Evolutionary conservation across 2,797 vertebrate genomes (phyloP).

Genomic region (Micromesistius poutassou): DNA sequence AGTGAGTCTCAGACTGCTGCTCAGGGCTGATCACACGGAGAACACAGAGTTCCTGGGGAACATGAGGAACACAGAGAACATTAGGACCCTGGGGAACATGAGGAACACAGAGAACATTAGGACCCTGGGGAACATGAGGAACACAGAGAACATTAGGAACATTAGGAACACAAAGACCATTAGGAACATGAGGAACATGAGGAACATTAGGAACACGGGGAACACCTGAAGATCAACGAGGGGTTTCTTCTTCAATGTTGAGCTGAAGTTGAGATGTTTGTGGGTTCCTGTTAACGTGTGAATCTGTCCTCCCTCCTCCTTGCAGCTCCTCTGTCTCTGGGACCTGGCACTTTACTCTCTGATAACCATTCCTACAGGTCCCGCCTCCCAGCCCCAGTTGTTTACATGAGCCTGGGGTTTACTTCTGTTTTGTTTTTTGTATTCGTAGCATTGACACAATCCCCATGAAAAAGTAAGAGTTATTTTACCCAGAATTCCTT

Average conservation of each 20-base stretch:
- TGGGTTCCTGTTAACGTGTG: neutral
- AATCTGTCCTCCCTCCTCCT: constrained; percentile 40
- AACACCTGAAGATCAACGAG: too few species aligned
- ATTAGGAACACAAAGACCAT: too few species aligned
- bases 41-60: neutral
- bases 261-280: neutral
- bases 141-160: too few species aligned
- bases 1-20: constrained; percentile 75
- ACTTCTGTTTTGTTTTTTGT: constrained; percentile 57
- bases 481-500: constrained; percentile 52
- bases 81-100: too few species aligned
- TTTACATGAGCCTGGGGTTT: constrained; percentile 33
- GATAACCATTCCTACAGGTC: constrained; percentile 93
- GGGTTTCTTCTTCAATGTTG: neutral
- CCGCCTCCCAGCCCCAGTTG: constrained; percentile 60
- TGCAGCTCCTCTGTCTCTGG: constrained; percentile 91
- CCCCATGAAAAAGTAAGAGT: constrained; percentile 87
- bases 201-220: too few species aligned
- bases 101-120: too few species aligned
- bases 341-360: constrained; percentile 99
- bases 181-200: too few species aligned
- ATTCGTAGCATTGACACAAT: constrained; percentile 85
- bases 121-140: too few species aligned
- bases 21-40: neutral
- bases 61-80: too few species aligned